These are phyloP conservation scores for Mustelus asterias DNA, from an alignment of 2,113 vertebrate species.

Conservation along the genomic window DNA sequence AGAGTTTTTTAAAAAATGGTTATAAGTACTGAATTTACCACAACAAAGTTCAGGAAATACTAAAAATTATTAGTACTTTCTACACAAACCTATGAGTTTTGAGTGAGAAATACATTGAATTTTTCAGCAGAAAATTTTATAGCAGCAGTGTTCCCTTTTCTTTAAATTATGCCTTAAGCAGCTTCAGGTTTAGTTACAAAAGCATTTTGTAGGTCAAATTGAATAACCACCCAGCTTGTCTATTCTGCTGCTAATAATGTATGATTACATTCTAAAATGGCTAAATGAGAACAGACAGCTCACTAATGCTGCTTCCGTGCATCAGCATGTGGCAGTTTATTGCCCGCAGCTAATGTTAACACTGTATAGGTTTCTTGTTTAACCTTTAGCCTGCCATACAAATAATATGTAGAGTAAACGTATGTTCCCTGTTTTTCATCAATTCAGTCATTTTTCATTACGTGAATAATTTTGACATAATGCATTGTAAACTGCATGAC, in stretches of 20 bases:
- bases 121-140: neutral
- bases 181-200: slow-evolving; percentile 6
- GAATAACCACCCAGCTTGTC: slow-evolving; percentile 31
- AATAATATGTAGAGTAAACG: slow-evolving; percentile 27
- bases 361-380: slow-evolving; percentile 28
- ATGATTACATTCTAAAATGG: slow-evolving; percentile 34
- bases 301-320: slow-evolving; percentile 35
- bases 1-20: neutral
- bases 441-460: slow-evolving; percentile 32
- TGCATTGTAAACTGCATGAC: slow-evolving; percentile 32
- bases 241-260: slow-evolving; percentile 34
- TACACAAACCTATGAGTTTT: neutral
- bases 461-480: slow-evolving; percentile 30
- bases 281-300: slow-evolving; percentile 30
- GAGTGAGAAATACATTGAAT: neutral
- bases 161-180: slow-evolving; percentile 21
- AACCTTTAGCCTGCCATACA: slow-evolving; percentile 34
- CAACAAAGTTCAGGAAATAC: neutral
- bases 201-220: slow-evolving; percentile 32
- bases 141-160: neutral
- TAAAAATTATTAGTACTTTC: neutral
- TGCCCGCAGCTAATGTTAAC: slow-evolving; percentile 26
- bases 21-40: neutral
- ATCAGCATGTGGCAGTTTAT: slow-evolving; percentile 33
- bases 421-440: slow-evolving; percentile 31